phyloP scores from a whole-genome alignment of 1,140 invertebrate species.

The Pantala flavescens region DNA sequence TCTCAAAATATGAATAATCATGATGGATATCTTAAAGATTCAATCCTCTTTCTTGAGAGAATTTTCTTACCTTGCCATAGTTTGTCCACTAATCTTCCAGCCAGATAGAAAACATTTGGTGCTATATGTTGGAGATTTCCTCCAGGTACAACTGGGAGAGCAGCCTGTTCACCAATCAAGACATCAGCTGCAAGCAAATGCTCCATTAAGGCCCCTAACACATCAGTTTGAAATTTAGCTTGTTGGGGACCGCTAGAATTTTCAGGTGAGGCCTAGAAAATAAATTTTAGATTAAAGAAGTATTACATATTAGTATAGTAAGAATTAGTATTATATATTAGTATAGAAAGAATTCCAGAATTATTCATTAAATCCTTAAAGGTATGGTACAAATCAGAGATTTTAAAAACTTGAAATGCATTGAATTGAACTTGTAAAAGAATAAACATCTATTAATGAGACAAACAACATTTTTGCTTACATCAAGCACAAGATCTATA shows the following conservation, averaged over 20 bases:
- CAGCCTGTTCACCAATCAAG: slow-evolving; percentile 70
- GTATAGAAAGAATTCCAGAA: too few species aligned
- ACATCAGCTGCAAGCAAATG: slow-evolving; percentile 85
- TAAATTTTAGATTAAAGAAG: too few species aligned
- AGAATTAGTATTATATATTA: too few species aligned
- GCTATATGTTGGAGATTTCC: slow-evolving; percentile 72
- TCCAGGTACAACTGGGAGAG: slow-evolving; percentile 60
- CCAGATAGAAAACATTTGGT: slow-evolving; percentile 85
- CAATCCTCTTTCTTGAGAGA: too few species aligned
- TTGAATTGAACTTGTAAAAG: too few species aligned
- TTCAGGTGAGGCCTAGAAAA: slow-evolving; percentile 55
- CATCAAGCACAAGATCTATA: slow-evolving; percentile 80
- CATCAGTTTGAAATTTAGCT: slow-evolving; percentile 83
- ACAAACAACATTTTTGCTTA: slow-evolving; percentile 32
- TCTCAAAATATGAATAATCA: too few species aligned
- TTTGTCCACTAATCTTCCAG: slow-evolving; percentile 89
- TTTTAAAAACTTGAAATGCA: too few species aligned
- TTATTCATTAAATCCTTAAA: too few species aligned
- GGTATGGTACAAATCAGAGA: too few species aligned
- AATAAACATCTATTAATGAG: neutral
- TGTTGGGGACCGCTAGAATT: slow-evolving; percentile 68
- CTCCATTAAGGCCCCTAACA: slow-evolving; percentile 86
- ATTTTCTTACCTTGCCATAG: slow-evolving; percentile 80
- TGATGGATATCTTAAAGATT: too few species aligned
- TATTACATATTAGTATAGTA: too few species aligned